Base-by-base conservation (phyloP, 2,113 vertebrate species). In the Saccopteryx leptura region DNA sequence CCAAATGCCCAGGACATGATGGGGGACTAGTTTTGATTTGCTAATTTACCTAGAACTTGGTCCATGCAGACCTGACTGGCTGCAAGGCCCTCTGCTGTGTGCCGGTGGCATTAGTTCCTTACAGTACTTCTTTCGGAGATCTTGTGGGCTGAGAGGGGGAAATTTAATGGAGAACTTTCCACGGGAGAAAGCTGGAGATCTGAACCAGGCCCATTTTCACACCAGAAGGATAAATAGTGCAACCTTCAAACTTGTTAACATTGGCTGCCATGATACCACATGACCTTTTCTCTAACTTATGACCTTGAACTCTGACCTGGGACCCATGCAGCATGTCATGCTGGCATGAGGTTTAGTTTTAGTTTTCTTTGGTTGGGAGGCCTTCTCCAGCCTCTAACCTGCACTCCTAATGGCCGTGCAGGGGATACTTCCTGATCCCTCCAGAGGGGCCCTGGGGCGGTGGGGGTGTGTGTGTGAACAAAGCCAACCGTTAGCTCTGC, bases 31-130 rank as follows among this genome's bases (percentile, higher is more conserved):
- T 93, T 96, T 63, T 88, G 95, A 91, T 94, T 97, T 75, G 75
- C 1, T 91, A 58, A n/a, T 71, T 95, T 90, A 68, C 90, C 84
- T 90, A 93, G 90, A 95, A 63, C 78, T 91, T 95, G 90, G 58
- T 94, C 88, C 96, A 96, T 72, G 80, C 89, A 81, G 94, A 98
- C 74, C 85, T 94, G 95, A 95, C 78, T 88, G 76, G 75, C 56
- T 91, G 95, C 92, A 93, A 96, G 89, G 95, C 79, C 33, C 95
- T 96, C 92, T 83, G 17, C 33, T 74, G 54, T 82, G 76, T 66
- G 84, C 96, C 97, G 81, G 71, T 82, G 83, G 19, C 7, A 33
- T 65, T 50, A 63, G 83, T 26, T 76, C 54, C 83, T 82, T 82
- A 68, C 46, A 88, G n/a, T 28, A 80, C 85, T 97, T 61, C 48